These are phyloP conservation scores for Laothoe populi DNA, from an alignment of 2,888 invertebrate species.

Conservation along the genomic window DNA sequence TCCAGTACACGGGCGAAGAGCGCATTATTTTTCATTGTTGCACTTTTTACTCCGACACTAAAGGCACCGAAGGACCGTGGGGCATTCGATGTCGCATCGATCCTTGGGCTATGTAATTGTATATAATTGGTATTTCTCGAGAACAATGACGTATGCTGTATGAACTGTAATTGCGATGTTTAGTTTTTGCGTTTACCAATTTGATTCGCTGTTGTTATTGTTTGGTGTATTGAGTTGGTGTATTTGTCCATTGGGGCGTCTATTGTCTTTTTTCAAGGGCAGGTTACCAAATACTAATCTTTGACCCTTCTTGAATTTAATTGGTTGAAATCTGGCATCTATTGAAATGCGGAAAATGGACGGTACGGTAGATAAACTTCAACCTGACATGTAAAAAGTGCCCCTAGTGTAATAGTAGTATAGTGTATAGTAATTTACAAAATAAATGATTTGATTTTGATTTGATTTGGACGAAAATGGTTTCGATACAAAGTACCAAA, in stretches of 20 bases:
- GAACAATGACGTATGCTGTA: constrained; percentile 79
- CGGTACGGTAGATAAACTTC: too few relatives aligned
- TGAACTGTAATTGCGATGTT: constrained; percentile 79
- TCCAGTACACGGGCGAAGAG: not conserved
- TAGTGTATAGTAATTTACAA: too few relatives aligned
- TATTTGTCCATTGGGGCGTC: not conserved
- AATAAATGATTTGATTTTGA: too few relatives aligned
- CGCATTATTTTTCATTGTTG: constrained; percentile 69
- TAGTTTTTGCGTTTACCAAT: constrained; percentile 53
- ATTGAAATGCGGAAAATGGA: too few relatives aligned
- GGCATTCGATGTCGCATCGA: constrained; percentile 63
- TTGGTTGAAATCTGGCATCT: too few relatives aligned
- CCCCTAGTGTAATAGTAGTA: too few relatives aligned
- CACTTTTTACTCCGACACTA: constrained; percentile 61
- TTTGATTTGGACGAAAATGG: too few relatives aligned
- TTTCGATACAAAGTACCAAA: too few relatives aligned
- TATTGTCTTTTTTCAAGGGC: too few relatives aligned
- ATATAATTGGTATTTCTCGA: constrained; percentile 83
- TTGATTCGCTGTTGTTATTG: constrained; percentile 68
- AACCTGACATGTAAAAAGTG: too few relatives aligned
- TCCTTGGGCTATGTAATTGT: constrained; percentile 81
- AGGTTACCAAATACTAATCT: too few relatives aligned
- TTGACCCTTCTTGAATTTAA: too few relatives aligned
- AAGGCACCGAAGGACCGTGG: constrained; percentile 56
- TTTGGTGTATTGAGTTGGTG: constrained; percentile 13